Percentiles rank a stretch among this genome's conserved stretches.
phyloP scores from a whole-genome alignment of 2,888 invertebrate species.

The Callimorpha dominula region DNA sequence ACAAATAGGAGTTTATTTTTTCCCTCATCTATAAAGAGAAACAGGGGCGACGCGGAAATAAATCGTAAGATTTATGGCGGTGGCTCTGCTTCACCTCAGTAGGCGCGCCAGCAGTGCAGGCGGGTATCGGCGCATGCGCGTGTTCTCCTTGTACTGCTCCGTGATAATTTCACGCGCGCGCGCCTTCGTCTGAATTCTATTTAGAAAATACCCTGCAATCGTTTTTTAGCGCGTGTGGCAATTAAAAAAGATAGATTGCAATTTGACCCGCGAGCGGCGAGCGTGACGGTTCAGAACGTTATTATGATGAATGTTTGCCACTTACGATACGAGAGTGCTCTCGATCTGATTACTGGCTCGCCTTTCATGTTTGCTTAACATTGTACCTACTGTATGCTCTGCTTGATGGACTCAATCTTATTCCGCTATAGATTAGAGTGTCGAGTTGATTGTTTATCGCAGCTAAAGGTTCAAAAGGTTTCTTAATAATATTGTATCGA shows the following conservation, averaged over 20 bases:
- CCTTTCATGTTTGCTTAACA: slow-evolving; percentile 78
- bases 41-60: slow-evolving; percentile 75
- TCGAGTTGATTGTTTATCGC: slow-evolving; percentile 14
- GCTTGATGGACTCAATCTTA: slow-evolving; percentile 63
- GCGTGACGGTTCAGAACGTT: slow-evolving; percentile 81
- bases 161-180: slow-evolving; percentile 78
- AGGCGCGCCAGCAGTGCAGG: slow-evolving; percentile 25
- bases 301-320: slow-evolving; percentile 81
- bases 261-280: slow-evolving; percentile 81
- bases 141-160: slow-evolving; percentile 54
- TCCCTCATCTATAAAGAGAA: slow-evolving; percentile 70
- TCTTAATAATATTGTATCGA: background rate
- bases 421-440: slow-evolving; percentile 20
- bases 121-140: slow-evolving; percentile 40
- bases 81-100: slow-evolving; percentile 57
- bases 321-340: slow-evolving; percentile 72
- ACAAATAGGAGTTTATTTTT: slow-evolving; percentile 70
- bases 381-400: slow-evolving; percentile 60
- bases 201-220: slow-evolving; percentile 72
- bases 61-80: slow-evolving; percentile 74
- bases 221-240: slow-evolving; percentile 78
- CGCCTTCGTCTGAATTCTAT: slow-evolving; percentile 73
- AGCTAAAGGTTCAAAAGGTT: slow-evolving; percentile 4
- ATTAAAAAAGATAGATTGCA: slow-evolving; percentile 86
- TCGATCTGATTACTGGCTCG: slow-evolving; percentile 75